Percentiles rank a stretch among this genome's conserved stretches.
phyloP scores from a whole-genome alignment of 2,797 vertebrate species.

The Poecilia gillii region DNA sequence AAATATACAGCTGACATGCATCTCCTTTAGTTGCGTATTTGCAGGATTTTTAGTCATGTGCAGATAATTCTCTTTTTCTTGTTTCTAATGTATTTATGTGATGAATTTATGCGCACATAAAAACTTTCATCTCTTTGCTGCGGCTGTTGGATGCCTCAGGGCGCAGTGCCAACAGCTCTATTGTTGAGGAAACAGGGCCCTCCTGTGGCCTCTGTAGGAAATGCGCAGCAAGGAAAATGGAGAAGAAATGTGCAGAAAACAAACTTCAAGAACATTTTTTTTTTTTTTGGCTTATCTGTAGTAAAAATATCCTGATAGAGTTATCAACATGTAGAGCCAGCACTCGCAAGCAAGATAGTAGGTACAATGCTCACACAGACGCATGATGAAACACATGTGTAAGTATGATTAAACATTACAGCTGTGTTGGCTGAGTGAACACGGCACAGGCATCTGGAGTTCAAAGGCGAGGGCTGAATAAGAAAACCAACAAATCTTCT shows the following conservation, averaged over 20 bases:
- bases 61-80: slow-evolving; percentile 48
- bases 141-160: slow-evolving; percentile 34
- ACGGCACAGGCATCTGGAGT: slow-evolving; percentile 52
- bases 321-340: slow-evolving; percentile 50
- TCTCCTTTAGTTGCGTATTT: slow-evolving; percentile 37
- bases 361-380: slow-evolving; percentile 49
- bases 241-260: slow-evolving; percentile 43
- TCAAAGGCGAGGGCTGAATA: slow-evolving; percentile 51
- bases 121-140: slow-evolving; percentile 60
- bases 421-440: slow-evolving; percentile 44
- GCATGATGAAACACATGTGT: slow-evolving; percentile 77
- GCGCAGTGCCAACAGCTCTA: slow-evolving; percentile 30
- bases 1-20: slow-evolving; percentile 32
- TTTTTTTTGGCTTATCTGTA: slow-evolving; percentile 62
- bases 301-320: slow-evolving; percentile 44
- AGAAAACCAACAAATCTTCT: slow-evolving; percentile 42
- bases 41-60: slow-evolving; percentile 44
- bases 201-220: slow-evolving; percentile 56
- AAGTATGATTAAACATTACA: slow-evolving; percentile 64
- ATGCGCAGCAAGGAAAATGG: neutral
- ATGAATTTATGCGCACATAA: slow-evolving; percentile 57
- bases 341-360: slow-evolving; percentile 56
- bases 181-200: slow-evolving; percentile 77
- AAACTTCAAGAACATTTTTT: slow-evolving; percentile 60
- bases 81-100: slow-evolving; percentile 47